Conservation (phyloP, 2,888 invertebrate species). For the Cephus spinipes region DNA sequence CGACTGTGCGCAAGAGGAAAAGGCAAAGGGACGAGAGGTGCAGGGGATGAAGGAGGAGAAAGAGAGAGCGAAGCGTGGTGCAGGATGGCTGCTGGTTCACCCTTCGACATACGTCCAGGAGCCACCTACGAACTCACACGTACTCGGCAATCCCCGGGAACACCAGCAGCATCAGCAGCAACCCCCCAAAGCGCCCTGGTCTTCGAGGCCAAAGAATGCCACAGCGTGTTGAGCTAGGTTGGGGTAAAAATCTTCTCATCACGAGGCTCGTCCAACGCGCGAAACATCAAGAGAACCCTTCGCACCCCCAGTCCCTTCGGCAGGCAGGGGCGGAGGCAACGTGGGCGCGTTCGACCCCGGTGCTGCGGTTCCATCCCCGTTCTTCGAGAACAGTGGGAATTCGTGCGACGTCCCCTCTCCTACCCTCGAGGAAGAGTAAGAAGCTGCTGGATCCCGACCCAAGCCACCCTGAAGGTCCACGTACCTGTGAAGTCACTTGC, state of each 20-base stretch:
- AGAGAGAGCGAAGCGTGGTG: slow-evolving; percentile 24
- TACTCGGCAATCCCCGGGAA: background rate
- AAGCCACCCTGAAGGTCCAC: background rate
- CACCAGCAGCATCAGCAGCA: background rate
- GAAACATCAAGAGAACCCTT: slow-evolving; percentile 10
- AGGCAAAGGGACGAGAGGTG: slow-evolving; percentile 20
- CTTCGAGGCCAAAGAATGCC: slow-evolving; percentile 7
- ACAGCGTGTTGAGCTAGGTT: slow-evolving; percentile 10
- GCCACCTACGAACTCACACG: background rate
- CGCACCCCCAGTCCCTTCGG: background rate
- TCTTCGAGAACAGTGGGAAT: background rate
- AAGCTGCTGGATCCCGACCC: too few species aligned
- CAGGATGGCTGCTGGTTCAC: background rate
- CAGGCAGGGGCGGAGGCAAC: background rate
- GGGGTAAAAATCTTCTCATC: slow-evolving; percentile 8
- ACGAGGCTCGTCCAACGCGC: slow-evolving; percentile 3
- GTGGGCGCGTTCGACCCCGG: background rate
- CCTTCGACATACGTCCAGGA: slow-evolving; percentile 1
- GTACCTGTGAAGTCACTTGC: background rate
- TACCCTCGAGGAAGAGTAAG: too few species aligned
- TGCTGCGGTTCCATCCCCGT: background rate
- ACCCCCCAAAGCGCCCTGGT: too few species aligned
- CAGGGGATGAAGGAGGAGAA: slow-evolving; percentile 25
- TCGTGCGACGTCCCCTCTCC: background rate
- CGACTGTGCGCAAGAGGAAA: slow-evolving; percentile 20